Conservation (phyloP, 2,113 vertebrate genomes). For the Dromaius novaehollandiae region DNA sequence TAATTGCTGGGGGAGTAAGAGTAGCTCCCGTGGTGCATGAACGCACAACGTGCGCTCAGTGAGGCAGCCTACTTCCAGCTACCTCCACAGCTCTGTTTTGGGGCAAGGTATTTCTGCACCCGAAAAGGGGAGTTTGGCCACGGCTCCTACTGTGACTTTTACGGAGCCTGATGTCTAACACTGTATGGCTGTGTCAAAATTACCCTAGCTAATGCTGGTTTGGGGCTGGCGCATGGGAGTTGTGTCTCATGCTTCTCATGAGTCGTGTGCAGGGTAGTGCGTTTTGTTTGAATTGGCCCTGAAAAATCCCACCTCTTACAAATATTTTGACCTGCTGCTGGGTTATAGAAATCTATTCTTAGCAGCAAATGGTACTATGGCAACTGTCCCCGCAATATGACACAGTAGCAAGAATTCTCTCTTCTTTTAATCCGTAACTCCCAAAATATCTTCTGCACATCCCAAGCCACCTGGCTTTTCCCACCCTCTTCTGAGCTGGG, state of each 20-base stretch:
- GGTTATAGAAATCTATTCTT: slow-evolving; percentile 51
- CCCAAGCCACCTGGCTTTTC: slow-evolving; percentile 54
- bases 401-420: slow-evolving; percentile 29
- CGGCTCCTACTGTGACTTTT: neutral
- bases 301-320: neutral
- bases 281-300: neutral
- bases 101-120: neutral
- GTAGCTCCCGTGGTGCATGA: too few relatives aligned
- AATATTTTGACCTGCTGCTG: slow-evolving; percentile 49
- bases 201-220: neutral
- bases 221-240: neutral
- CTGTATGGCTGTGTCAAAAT: neutral
- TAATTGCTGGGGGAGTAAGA: too few relatives aligned
- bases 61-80: neutral
- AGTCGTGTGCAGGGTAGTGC: neutral
- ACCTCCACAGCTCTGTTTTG: neutral
- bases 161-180: neutral
- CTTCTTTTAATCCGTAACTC: slow-evolving; percentile 39
- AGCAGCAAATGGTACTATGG: slow-evolving; percentile 48
- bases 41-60: neutral
- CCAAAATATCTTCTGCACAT: slow-evolving; percentile 47
- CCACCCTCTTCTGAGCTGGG: neutral
- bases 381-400: slow-evolving; percentile 56
- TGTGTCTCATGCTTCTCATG: neutral
- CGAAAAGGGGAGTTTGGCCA: neutral